phyloP scores from a whole-genome alignment of 2,888 invertebrate species.

The Dryobota labecula region DNA sequence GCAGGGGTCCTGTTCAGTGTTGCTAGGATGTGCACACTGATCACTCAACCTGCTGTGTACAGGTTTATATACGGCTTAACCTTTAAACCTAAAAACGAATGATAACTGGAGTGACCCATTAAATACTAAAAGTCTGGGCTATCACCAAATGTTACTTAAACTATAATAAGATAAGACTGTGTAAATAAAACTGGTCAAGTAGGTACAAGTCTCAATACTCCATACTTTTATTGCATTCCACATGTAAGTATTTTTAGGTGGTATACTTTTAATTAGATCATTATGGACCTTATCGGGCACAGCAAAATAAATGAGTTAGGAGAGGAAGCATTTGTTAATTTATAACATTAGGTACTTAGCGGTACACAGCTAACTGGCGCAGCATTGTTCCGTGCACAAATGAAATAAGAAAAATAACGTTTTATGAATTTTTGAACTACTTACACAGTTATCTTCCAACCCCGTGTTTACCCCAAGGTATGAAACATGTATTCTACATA shows the following conservation, averaged over 20 bases:
- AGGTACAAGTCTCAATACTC: no score
- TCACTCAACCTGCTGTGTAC: not conserved
- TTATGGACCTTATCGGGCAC: no score
- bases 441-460: not conserved
- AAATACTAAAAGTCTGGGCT: not conserved
- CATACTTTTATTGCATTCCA: no score
- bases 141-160: conserved; percentile 1
- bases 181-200: not conserved
- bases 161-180: not conserved
- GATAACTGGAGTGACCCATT: conserved; percentile 38
- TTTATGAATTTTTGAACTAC: not conserved
- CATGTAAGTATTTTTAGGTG: no score
- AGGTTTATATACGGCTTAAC: conserved; percentile 76
- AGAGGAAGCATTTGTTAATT: no score
- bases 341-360: no score
- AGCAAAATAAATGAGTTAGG: no score
- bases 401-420: not conserved
- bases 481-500: no score
- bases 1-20: conserved; percentile 58
- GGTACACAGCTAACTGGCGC: not conserved
- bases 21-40: conserved; percentile 72
- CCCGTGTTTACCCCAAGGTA: not conserved
- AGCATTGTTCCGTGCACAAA: not conserved
- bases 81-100: conserved; percentile 49
- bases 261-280: no score